Conservation (phyloP, 2,888 invertebrate species). For the Watsonalla cultraria region DNA sequence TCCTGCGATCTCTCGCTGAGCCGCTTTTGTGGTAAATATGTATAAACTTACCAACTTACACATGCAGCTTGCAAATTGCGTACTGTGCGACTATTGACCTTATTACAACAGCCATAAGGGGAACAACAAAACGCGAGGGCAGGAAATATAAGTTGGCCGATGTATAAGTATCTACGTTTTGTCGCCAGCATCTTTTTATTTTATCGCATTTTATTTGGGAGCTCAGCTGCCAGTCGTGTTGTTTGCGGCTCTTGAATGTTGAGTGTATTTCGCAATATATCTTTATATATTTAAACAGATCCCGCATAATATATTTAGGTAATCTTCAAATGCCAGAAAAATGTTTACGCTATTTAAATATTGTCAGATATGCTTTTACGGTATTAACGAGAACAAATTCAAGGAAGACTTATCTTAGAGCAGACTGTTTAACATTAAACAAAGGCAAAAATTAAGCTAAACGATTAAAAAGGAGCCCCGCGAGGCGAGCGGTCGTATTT, state of each 20-base stretch:
- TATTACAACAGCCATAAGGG: constrained; percentile 18
- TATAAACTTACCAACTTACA: constrained; percentile 60
- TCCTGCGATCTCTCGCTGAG: constrained; percentile 74
- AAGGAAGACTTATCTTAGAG: constrained; percentile 14
- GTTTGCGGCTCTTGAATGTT: constrained; percentile 58
- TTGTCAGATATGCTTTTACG: background rate
- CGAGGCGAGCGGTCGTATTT: constrained; percentile 50
- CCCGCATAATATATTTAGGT: background rate
- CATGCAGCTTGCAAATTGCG: constrained; percentile 18
- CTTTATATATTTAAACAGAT: constrained; percentile 9
- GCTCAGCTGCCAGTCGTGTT: constrained; percentile 72
- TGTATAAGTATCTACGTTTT: constrained; percentile 71
- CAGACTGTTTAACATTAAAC: constrained; percentile 43
- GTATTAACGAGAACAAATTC: constrained; percentile 12
- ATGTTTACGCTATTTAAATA: background rate
- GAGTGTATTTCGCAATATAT: constrained; percentile 46
- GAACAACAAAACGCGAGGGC: constrained; percentile 4
- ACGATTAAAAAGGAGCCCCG: constrained; percentile 67
- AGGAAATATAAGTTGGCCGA: constrained; percentile 31
- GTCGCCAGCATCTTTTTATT: constrained; percentile 73
- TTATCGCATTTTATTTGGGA: constrained; percentile 73
- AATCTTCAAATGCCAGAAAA: background rate
- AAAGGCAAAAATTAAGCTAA: constrained; percentile 61
- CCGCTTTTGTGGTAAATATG: constrained; percentile 79
- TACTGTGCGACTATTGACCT: constrained; percentile 25